Conservation (phyloP, 1,140 invertebrate species). For the Drosophila mayri region DNA sequence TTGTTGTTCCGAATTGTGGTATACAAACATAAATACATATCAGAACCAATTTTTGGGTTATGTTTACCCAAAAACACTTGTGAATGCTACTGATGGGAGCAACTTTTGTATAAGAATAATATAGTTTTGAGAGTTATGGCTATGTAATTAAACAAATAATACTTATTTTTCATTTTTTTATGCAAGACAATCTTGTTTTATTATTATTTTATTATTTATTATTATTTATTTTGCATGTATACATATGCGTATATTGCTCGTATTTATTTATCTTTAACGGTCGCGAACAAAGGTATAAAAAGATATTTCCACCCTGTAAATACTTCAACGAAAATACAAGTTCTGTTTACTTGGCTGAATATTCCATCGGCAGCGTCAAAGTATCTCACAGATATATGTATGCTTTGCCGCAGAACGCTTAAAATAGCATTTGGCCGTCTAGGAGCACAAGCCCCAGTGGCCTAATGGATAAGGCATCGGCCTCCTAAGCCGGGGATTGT, state of each 20-base stretch:
- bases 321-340: constrained; percentile 3
- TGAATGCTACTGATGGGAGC: background rate
- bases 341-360: background rate
- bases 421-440: background rate
- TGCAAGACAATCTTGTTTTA: background rate
- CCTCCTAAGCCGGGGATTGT: constrained; percentile 56
- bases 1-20: background rate
- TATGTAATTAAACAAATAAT: background rate
- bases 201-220: too few relatives aligned
- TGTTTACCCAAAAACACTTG: constrained; percentile 5
- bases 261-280: background rate
- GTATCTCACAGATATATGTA: background rate
- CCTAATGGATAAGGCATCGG: constrained; percentile 56
- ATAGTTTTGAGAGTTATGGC: too few relatives aligned
- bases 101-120: background rate
- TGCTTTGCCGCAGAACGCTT: background rate
- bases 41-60: constrained; percentile 3
- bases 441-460: constrained; percentile 27
- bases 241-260: background rate
- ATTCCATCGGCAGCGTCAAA: too few relatives aligned
- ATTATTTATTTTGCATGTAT: background rate
- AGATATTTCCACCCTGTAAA: constrained; percentile 18
- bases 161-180: background rate
- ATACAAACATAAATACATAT: constrained; percentile 1
- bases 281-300: background rate